Base-by-base conservation (phyloP, 2,888 invertebrate species). In the Pachycephus smyrnensis region DNA sequence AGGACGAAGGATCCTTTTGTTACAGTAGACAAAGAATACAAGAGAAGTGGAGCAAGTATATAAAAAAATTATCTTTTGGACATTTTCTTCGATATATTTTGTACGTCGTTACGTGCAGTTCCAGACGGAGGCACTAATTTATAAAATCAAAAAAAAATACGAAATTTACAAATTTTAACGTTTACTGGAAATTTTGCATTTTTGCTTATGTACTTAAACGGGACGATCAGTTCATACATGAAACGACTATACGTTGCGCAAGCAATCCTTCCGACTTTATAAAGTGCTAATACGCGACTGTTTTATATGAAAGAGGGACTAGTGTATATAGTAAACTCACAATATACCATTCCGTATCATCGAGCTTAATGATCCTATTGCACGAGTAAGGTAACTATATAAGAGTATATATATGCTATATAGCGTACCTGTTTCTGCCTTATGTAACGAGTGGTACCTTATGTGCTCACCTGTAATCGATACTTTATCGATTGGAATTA, bases 371-470 rank as follows among this genome's bases (percentile, higher is more conserved):
- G 74, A 74, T 74, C 74, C 33, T 30, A 33, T 30, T 32, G 33
- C 74, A 74, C 74, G 74, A n/a, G 31, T 55, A 55, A 55, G 55
- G 55, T 55, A 55, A 55, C 55, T 23, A 55, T 55, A 55, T 55
- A 23, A 23, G 55, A 55, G 23, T 55, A 23, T 55, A 55, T 23
- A 2, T 55, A 55, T 55, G 71, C 12, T 32, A 12, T 32, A 32
- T 4, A 71, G 71, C n/a, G 15, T 32, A 71, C 71, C 71, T 31
- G 71, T 55, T 31, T 71, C 71, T 73, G 79, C 78, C 78, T 84
- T 84, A 84, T 77, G 84, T 79, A 84, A 84, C 80, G 73, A 75
- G 82, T 79, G 80, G 76, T 83, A 55, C 55, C 23, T 4, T 82
- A 84, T 75, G 81, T 80, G 84, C 79, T 77, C 69, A 71, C 37